Evolutionary conservation across 2,888 invertebrate genomes (phyloP), one percentile per base, ranked within the genome.

Genomic region (Drosophila nr. perissopoda): DNA sequence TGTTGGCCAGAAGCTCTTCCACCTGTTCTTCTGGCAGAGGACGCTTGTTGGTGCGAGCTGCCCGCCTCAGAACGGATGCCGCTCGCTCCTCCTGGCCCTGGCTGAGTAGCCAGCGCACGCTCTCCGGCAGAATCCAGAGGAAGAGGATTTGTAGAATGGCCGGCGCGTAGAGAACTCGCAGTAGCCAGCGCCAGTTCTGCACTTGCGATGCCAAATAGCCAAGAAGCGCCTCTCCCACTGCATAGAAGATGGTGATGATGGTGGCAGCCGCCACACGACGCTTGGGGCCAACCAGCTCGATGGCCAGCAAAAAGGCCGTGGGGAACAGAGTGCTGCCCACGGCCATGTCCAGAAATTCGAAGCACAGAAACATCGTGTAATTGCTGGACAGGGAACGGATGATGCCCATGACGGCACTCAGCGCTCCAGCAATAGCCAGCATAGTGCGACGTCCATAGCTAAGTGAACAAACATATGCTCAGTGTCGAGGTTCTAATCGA

Each of bases 221-320:
- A 11, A 96, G 93, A 10, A 95, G 89, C 0, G 96, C 95, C 90
- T 96, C 95, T 0, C 97, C 97, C 36, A 95, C 81, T 0, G 96
- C 95, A 82, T 96, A 95, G 72, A 96, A 96, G 31, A 96, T 94
- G 59, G 96, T 95, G 33, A 96, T 94, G 59, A 97, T 94, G 34
- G 96, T 94, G 53, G 96, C 96, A 2, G 95, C 96, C 21, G 96
- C 93, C 25, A 96, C 96, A 49, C 97, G 94, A 65, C 95, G 95
- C 76, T 95, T 94, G 16, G 96, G 96, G 0, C 96, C 96, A 40
- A 97, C 95, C 93, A 97, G 94, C 92, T 97, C 97, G 81, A 97
- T 93, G 95, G 96, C 96, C 70, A 92, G 60, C 83, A 97, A 95
- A 91, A 96, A 96, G 58, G 95, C 95, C 0, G 96, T 95, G 11